Base-by-base conservation (phyloP, 2,888 invertebrate species). In the Microplitis manilae region DNA sequence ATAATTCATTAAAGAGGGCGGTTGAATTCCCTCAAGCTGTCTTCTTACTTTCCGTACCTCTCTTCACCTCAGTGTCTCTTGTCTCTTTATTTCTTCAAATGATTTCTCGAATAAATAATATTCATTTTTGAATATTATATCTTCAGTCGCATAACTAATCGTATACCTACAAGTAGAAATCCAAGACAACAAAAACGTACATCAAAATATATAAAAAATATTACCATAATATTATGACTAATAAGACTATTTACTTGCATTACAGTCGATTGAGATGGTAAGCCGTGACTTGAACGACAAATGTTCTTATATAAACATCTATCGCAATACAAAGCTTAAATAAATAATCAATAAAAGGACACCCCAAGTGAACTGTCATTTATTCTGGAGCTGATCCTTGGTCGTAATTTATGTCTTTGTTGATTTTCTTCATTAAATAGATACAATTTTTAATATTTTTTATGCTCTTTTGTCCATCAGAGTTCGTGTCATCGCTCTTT, bases 1-100 rank as follows among this genome's bases (percentile, higher is more conserved):
- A 85, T 86, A 84, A 86, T 84, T 83, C 84, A 86, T 84, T 78
- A 60, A 81, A 77, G 80, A 81, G 83, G 79, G 77, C 72, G 76
- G 76, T 30, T 67, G 71, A 76, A 76, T 76, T 76, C 76, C 40
- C 41, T 40, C 72, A 41, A 39, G 65, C 73, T 65, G 73, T 64
- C 73, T 73, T 64, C n/a, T 73, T 50, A 50, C 50, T 50, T 50
- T 13, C 40, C 38, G 40, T 64, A 30, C 73, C 50, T 73, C 73
- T 65, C 73, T 41, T 73, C 65, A 73, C 73, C 41, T 73, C 73
- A 73, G 20, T 50, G 73, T 62, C 62, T 62, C 6, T 62, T 15
- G 15, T 62, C 65, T 38, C 65, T 40, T 62, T 73, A 40, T 30
- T 65, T 73, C 50, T 61, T 72, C 20, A 13, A 8, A 72, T 38